Evolutionary conservation across 2,888 invertebrate species (phyloP).

Genomic region (Antitype chi): DNA sequence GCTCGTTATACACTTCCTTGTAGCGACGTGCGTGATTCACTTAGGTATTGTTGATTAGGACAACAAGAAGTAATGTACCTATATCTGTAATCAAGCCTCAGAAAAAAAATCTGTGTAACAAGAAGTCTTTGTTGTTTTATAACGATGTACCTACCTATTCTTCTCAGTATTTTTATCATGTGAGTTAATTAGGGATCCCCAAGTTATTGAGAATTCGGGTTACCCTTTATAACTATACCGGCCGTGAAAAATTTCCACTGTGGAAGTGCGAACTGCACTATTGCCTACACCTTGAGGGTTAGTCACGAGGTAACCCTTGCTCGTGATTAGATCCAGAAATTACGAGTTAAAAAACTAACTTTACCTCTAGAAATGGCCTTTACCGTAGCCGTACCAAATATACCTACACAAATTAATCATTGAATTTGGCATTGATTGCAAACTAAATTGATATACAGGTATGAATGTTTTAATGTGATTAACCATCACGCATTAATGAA

Average conservation of each 20-base stretch:
- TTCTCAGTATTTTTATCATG: neutral
- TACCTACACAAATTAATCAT: slow-evolving; percentile 8
- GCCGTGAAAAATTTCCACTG: neutral
- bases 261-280: neutral
- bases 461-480: neutral
- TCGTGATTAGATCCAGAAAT: neutral
- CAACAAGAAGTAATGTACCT: slow-evolving; percentile 29
- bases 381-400: neutral
- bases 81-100: slow-evolving; percentile 24
- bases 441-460: slow-evolving; percentile 11
- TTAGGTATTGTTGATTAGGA: slow-evolving; percentile 38
- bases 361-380: neutral
- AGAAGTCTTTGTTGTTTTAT: slow-evolving; percentile 17
- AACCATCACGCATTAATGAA: neutral
- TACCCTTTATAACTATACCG: neutral
- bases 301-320: neutral
- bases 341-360: neutral
- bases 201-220: neutral
- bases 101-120: slow-evolving; percentile 30
- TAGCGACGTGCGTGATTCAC: slow-evolving; percentile 65
- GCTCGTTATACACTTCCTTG: slow-evolving; percentile 74
- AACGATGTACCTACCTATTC: neutral
- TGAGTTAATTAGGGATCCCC: neutral
- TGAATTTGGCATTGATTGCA: neutral
- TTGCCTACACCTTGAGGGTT: neutral